Evolutionary conservation across 2,113 vertebrate genomes (phyloP), one percentile per base, ranked within the genome.

Genomic region (Epinephelus fuscoguttatus): DNA sequence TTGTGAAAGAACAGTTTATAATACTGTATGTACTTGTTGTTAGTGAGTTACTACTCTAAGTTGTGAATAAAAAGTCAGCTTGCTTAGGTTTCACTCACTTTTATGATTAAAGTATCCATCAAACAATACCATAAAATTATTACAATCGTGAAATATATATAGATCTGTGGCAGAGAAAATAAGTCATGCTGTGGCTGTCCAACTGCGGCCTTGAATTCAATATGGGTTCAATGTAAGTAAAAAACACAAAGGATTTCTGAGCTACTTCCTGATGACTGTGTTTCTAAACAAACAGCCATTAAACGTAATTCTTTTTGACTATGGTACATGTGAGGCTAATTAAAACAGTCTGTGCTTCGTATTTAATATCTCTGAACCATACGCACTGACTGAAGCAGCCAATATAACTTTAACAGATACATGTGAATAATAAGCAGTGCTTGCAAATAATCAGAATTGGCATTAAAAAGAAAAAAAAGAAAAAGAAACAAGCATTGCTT

Each of bases 211-310:
- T 37, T 11, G 18, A 17, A 74, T 25, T 73, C 62, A 19, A 19
- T 14, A 14, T 21, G 18, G 30, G 23, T 47, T 49, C 27, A 33
- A 59, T 73, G 78, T 78, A 49, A 7, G 63, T 70, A 27, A 69
- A 4, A 49, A 82, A 19, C 64, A 21, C 17, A 19, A 33, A 80
- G 19, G 33, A 40, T 62, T 14, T n/a, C 15, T 45, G 21, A 59
- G 33, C 62, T 33, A 27, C 67, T 82, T 78, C 53, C 66, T 70
- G 19, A 47, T 23, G 21, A 42, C 11, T 33, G 17, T 33, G 40
- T 57, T 83, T 76, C 70, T 73, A 88, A 84, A 91, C 80, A 89
- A 88, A 85, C 79, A 77, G 6, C 42, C 62, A 63, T 81, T 73
- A 85, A 88, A 75, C 42, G 2, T 47, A 59, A 84, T 84, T 63